Conservation (phyloP, 1,140 invertebrate species). For the Epicauta chinensis region DNA sequence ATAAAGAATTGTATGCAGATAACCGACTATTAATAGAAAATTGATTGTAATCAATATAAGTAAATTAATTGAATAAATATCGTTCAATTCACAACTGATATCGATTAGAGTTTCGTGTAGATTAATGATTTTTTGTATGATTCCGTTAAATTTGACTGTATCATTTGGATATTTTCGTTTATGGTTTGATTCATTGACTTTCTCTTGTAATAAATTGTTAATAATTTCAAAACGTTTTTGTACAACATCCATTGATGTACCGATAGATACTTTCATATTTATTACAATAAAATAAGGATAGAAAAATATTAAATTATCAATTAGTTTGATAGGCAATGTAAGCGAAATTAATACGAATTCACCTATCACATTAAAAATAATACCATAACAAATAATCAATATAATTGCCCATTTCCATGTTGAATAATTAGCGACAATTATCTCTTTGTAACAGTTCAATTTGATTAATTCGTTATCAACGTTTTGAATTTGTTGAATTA, state of each 20-base stretch:
- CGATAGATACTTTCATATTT: neutral
- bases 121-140: constrained; percentile 1
- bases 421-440: no score
- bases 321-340: no score
- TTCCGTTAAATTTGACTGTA: neutral
- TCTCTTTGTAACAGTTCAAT: no score
- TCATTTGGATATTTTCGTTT: constrained; percentile 8
- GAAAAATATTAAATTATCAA: no score
- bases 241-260: neutral
- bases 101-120: constrained; percentile 7
- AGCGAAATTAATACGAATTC: no score
- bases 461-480: no score
- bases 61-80: constrained; percentile 10
- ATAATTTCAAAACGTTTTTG: constrained; percentile 14
- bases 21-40: constrained; percentile 12
- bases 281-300: neutral
- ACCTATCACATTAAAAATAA: no score
- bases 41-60: constrained; percentile 4
- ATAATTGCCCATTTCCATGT: no score
- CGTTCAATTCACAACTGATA: constrained; percentile 5
- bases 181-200: constrained; percentile 6
- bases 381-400: no score
- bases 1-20: constrained; percentile 11
- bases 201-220: constrained; percentile 2
- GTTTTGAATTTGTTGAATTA: no score